These are phyloP conservation scores for Cheirogaleus major DNA, from an alignment of 2,797 vertebrate species.

Conservation along the genomic window DNA sequence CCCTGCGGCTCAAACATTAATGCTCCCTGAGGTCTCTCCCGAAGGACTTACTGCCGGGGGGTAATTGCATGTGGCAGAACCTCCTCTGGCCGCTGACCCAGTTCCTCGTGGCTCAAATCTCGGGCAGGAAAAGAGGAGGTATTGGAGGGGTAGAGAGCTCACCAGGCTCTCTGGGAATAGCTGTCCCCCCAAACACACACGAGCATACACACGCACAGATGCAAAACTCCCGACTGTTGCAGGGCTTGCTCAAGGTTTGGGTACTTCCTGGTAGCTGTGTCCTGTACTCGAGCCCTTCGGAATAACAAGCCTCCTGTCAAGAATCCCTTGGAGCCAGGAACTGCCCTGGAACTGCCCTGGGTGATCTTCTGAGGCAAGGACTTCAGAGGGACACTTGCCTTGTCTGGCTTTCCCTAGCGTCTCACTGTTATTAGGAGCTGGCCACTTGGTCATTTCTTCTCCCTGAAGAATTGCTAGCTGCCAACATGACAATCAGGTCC, in stretches of 20 bases:
- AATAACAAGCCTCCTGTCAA: not conserved
- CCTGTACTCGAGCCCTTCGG: not conserved
- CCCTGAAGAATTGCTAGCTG: not conserved
- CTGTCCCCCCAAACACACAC: not conserved
- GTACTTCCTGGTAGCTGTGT: not conserved
- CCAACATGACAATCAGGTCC: too few species aligned
- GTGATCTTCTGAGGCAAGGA: not conserved
- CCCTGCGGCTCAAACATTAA: not conserved
- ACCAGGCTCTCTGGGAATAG: not conserved
- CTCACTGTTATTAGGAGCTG: not conserved
- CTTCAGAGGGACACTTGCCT: not conserved
- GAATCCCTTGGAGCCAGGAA: not conserved
- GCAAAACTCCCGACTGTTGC: not conserved
- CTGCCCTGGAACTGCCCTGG: not conserved
- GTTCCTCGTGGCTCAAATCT: not conserved
- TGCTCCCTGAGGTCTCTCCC: not conserved
- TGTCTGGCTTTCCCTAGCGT: not conserved
- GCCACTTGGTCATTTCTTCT: not conserved
- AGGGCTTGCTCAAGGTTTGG: not conserved
- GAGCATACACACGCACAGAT: not conserved
- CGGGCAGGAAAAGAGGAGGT: not conserved
- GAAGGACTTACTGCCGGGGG: not conserved
- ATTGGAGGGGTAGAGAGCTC: not conserved
- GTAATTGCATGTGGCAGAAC: not conserved
- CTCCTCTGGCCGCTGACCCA: not conserved